Evolutionary conservation across 2,888 invertebrate species (phyloP).

Genomic region (Rotaria macrura): DNA sequence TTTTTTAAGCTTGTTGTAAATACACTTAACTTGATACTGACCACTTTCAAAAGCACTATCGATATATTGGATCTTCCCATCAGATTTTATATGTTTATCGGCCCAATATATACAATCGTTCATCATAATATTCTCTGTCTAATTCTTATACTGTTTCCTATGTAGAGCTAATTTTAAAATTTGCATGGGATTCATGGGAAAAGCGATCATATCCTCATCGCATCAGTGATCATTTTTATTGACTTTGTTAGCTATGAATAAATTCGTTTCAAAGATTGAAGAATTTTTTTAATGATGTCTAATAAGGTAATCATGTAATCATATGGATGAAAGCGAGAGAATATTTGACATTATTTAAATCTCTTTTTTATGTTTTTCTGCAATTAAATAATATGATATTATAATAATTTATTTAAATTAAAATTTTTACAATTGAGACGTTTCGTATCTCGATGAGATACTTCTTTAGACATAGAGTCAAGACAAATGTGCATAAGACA

Average conservation of each 20-base stretch:
- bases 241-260: too few relatives aligned
- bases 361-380: too few relatives aligned
- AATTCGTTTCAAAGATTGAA: too few relatives aligned
- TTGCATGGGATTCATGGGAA: background rate
- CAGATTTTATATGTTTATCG: background rate
- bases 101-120: background rate
- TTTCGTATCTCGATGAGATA: too few relatives aligned
- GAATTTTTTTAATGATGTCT: background rate
- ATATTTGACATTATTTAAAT: too few relatives aligned
- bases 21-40: background rate
- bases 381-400: too few relatives aligned
- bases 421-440: too few relatives aligned
- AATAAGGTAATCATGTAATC: background rate
- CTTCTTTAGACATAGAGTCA: too few relatives aligned
- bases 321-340: too few relatives aligned
- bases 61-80: background rate
- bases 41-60: background rate
- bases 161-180: background rate
- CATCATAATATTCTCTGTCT: background rate
- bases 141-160: background rate
- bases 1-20: background rate
- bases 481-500: too few relatives aligned
- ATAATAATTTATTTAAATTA: too few relatives aligned
- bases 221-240: background rate
- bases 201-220: background rate